Conservation (phyloP, 2,888 invertebrate genomes). For the Sesia apiformis region DNA sequence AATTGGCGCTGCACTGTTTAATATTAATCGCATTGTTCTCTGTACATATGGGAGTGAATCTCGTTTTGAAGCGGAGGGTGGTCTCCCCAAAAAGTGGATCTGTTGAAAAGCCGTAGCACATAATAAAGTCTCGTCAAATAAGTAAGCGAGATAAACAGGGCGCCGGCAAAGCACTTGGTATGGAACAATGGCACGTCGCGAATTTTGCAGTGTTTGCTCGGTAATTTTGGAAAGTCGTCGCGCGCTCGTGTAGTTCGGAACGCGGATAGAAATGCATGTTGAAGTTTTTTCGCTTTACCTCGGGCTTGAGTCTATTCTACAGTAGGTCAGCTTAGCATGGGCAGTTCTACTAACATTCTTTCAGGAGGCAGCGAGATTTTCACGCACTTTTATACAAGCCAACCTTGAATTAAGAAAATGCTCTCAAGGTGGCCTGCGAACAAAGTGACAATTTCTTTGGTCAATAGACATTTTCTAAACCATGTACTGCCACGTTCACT, state of each 20-base stretch:
- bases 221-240: conserved; percentile 29
- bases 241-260: conserved; percentile 8
- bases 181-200: conserved; percentile 11
- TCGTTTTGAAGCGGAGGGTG: neutral
- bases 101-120: conserved; percentile 34
- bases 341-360: no score
- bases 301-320: neutral
- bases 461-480: no score
- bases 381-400: no score
- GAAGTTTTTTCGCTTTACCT: neutral
- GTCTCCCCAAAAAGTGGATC: neutral
- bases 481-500: no score
- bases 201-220: conserved; percentile 31
- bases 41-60: neutral
- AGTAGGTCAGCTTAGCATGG: no score
- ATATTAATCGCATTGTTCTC: conserved; percentile 20
- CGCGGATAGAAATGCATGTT: conserved; percentile 4
- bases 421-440: no score
- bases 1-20: conserved; percentile 16
- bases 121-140: conserved; percentile 45
- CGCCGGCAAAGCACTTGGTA: conserved; percentile 11
- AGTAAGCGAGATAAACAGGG: conserved; percentile 33
- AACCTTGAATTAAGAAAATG: no score
- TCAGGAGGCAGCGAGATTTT: no score
- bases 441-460: no score